Base-by-base conservation (phyloP, 2,888 invertebrate genomes). In the Microplitis manilae region DNA sequence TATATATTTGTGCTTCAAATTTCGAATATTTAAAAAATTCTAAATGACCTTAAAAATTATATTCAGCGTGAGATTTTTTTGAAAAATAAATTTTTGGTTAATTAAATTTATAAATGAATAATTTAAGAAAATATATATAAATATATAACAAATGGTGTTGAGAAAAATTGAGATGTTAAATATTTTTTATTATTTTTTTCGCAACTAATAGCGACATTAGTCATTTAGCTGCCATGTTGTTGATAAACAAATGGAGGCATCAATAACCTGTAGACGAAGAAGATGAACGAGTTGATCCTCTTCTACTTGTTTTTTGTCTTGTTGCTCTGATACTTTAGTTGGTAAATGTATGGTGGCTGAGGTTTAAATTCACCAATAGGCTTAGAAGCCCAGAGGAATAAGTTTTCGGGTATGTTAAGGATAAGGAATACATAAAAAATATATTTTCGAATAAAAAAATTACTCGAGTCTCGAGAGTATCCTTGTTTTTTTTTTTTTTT, bases 191-290 rank as follows among this genome's bases (percentile, higher is more conserved):
- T 75, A 62, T 59, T 68, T 73, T 84, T 84, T 85, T 83, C 81
- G 81, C 76, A 75, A 82, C 86, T 88, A 88, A 88, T 87, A 87
- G 87, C 86, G 84, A 83, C 87, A 88, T 88, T 86, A 87, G 84
- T 88, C 88, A 88, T 88, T 87, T 68, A 86, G 73, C 81, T 80
- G 81, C 81, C 83, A 50, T 83, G 80, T 84, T 83, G 80, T 85
- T 83, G 87, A 88, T 88, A 88, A 84, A 86, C 85, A 87, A 87
- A 87, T 87, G 87, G 87, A 87, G 83, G 85, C 87, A 88, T 86
- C 87, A 87, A 87, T 88, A 87, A 87, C 81, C 78, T 61, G 30
- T 15, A 68, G 78, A 15, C 50, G 20, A 79, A 81, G 79, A 84
- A 38, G 69, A 60, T 77, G 50, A 50, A 50, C 50, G 13, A 50